Conservation (phyloP, 2,888 invertebrate genomes). For the Noctua fimbriata region DNA sequence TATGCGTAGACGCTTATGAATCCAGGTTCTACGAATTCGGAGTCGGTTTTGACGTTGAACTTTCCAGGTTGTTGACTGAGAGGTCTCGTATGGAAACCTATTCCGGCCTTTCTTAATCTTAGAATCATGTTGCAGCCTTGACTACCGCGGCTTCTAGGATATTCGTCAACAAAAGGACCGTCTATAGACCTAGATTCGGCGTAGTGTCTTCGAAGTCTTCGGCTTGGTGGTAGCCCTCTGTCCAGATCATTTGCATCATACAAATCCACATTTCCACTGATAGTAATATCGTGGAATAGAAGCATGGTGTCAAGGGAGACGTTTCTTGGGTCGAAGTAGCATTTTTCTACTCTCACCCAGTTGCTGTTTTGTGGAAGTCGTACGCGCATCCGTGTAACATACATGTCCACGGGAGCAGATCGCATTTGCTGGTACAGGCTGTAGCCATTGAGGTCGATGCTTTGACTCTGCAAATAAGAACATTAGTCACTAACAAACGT, state of each 20-base stretch:
- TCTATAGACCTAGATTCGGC: slow-evolving; percentile 83
- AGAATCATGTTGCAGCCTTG: slow-evolving; percentile 95
- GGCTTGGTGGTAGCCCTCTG: slow-evolving; percentile 77
- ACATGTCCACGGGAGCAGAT: slow-evolving; percentile 92
- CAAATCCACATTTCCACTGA: slow-evolving; percentile 94
- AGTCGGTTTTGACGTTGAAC: slow-evolving; percentile 94
- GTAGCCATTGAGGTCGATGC: slow-evolving; percentile 91
- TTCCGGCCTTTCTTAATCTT: slow-evolving; percentile 93
- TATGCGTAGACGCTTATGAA: slow-evolving; percentile 96
- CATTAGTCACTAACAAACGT: slow-evolving; percentile 54
- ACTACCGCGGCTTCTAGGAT: slow-evolving; percentile 79
- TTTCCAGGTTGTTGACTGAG: slow-evolving; percentile 92
- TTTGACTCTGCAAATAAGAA: slow-evolving; percentile 81
- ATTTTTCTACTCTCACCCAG: slow-evolving; percentile 94
- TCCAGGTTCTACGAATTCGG: slow-evolving; percentile 95
- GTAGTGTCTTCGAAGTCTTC: slow-evolving; percentile 80
- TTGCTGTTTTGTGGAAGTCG: slow-evolving; percentile 91
- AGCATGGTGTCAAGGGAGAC: slow-evolving; percentile 94
- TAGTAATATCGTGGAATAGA: slow-evolving; percentile 94
- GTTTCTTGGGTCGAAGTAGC: slow-evolving; percentile 93
- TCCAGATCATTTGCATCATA: slow-evolving; percentile 85
- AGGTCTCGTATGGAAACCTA: slow-evolving; percentile 94
- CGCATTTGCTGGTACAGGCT: slow-evolving; percentile 92
- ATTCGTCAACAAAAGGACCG: slow-evolving; percentile 73
- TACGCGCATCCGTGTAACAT: slow-evolving; percentile 93